Evolutionary conservation across 2,113 vertebrate species (phyloP).

Genomic region (Myotis lucifugus): DNA sequence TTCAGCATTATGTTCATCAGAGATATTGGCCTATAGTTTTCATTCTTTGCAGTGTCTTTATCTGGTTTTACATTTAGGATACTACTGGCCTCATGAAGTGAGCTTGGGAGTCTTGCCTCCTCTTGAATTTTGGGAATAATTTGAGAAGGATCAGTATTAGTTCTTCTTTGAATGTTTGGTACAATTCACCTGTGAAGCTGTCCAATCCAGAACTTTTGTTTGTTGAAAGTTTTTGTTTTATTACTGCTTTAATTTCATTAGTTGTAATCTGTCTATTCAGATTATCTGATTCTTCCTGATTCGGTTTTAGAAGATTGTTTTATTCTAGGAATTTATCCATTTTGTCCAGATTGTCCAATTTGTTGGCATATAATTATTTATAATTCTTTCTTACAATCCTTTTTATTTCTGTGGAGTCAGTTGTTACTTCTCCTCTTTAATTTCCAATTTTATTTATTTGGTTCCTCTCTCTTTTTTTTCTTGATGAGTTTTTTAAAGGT

Average conservation of each 20-base stretch:
- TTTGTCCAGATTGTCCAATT: neutral
- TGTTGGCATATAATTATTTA: neutral
- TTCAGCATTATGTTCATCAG: neutral
- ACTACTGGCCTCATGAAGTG: neutral
- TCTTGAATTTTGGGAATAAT: neutral
- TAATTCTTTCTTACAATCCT: neutral
- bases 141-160: neutral
- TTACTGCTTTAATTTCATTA: neutral
- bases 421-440: neutral
- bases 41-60: neutral
- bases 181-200: neutral
- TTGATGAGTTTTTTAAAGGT: neutral
- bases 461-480: neutral
- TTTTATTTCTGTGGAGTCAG: neutral
- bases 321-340: neutral
- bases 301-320: neutral
- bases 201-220: neutral
- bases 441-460: neutral
- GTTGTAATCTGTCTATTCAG: neutral
- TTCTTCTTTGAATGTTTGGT: neutral
- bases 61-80: neutral
- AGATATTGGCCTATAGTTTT: neutral
- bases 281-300: neutral
- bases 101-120: neutral
- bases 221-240: neutral